Percentiles rank a stretch among this genome's conserved stretches.
phyloP scores from a whole-genome alignment of 2,113 vertebrate species.

The Typhlomys cinereus region DNA sequence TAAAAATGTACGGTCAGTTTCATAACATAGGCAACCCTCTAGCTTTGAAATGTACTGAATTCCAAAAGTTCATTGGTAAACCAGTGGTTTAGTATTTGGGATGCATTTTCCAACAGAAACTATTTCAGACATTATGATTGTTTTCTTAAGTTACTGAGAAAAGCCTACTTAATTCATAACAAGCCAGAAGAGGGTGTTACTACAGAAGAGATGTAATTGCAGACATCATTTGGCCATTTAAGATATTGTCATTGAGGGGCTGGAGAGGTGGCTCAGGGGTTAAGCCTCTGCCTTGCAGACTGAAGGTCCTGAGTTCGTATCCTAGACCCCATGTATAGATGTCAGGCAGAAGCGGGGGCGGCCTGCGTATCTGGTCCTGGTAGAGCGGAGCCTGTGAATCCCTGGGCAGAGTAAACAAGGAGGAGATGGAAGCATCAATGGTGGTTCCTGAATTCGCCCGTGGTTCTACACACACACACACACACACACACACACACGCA shows the following conservation, averaged over 20 bases:
- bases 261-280: too few relatives aligned
- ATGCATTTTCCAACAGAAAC: constrained; percentile 27
- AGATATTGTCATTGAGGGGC: not conserved
- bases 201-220: not conserved
- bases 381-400: too few relatives aligned
- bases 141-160: constrained; percentile 28
- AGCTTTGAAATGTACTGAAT: not conserved
- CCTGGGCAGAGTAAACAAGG: too few relatives aligned
- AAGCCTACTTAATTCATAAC: constrained; percentile 36
- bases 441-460: too few relatives aligned
- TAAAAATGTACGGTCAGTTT: not conserved
- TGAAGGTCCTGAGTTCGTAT: too few relatives aligned
- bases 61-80: not conserved
- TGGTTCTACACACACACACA: too few relatives aligned
- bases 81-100: not conserved
- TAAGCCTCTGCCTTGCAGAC: too few relatives aligned
- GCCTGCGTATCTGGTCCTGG: too few relatives aligned
- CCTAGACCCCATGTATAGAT: too few relatives aligned
- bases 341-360: too few relatives aligned
- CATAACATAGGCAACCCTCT: not conserved
- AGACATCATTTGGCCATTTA: not conserved
- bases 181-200: not conserved
- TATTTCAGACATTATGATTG: not conserved
- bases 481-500: too few relatives aligned
- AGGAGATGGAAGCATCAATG: too few relatives aligned